Base-by-base conservation (phyloP, 2,888 invertebrate genomes). In the Nowickia ferox region DNA sequence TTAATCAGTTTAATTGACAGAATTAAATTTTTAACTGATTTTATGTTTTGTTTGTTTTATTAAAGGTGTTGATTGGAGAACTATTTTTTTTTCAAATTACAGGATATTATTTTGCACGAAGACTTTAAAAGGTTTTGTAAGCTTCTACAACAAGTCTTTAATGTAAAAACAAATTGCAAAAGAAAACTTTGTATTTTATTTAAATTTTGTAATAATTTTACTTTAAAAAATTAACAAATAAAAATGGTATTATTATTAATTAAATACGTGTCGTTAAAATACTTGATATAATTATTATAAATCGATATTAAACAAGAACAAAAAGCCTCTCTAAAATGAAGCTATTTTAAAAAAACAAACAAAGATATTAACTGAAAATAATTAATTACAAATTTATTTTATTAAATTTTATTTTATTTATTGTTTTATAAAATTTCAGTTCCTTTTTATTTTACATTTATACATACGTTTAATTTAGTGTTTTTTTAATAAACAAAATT, bases 211-310 rank as follows among this genome's bases (percentile, higher is more conserved):
- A 40, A 57, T 17, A 40, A 57, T n/a, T 46, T 44, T 61, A 51
- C n/a, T 30, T 30, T 44, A 68, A 55, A 61, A 68, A 69, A 71
- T 10, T 17, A 66, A 84, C n/a, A 57, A 74, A 30, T 42, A 11
- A 81, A 75, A 51, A 72, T 46, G 76, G 66, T 80, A 80, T 84
- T 84, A 84, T 76, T 80, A 76, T 51, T 68, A 63, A 68, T 9
- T 66, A 72, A 72, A 77, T 66, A 81, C 68, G 77, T 85, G 77
- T 81, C 63, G 77, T 81, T 81, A 81, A 77, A 75, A 84, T 76
- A 80, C 69, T 63, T 71, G 55, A 84, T 63, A 84, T 75, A 84
- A 46, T 74, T 22, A 48, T 59, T 40, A 17, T 57, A 79, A 61
- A 69, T 42, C 15, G 22, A 69, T 42, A 57, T 44, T 19, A 61